phyloP scores from a whole-genome alignment of 2,797 vertebrate species.

The Rhabdomys pumilio region DNA sequence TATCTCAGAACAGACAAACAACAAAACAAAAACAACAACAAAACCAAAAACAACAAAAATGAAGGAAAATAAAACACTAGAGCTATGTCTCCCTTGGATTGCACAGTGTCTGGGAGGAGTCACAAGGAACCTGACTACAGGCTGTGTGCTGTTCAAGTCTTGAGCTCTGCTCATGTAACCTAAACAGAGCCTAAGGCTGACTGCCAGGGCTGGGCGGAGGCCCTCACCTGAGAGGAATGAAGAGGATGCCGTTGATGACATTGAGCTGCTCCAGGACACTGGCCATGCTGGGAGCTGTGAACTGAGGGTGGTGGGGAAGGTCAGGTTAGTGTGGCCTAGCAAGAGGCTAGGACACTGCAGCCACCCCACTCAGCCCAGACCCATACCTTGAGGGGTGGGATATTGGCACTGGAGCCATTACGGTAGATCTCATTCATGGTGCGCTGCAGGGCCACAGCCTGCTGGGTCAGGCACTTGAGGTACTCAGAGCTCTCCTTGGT shows the following conservation, averaged over 20 bases:
- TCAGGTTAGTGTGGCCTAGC: rapidly evolving
- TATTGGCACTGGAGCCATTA: conserved; percentile 97
- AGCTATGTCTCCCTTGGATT: neutral
- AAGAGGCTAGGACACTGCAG: neutral
- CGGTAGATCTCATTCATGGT: conserved; percentile 99
- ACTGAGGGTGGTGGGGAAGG: conserved; percentile 86
- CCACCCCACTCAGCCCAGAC: rapidly evolving
- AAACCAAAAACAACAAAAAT: neutral
- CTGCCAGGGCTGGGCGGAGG: no score
- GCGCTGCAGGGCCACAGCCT: conserved; percentile 98
- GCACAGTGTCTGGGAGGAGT: neutral
- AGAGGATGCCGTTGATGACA: conserved; percentile 99
- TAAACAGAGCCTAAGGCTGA: neutral
- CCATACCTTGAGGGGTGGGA: conserved; percentile 96
- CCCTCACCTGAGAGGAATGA: conserved; percentile 98
- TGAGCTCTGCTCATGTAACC: neutral
- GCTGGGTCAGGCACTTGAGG: conserved; percentile 99
- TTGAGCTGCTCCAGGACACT: conserved; percentile 99
- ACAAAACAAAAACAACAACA: no score
- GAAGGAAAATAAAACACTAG: neutral
- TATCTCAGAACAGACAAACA: neutral
- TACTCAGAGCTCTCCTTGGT: conserved; percentile 99
- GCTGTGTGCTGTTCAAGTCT: neutral
- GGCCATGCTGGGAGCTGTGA: conserved; percentile 99
- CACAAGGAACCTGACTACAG: neutral